These are phyloP conservation scores for Caenorhabditis angaria DNA, from an alignment of 2,888 invertebrate species.

Conservation along the genomic window DNA sequence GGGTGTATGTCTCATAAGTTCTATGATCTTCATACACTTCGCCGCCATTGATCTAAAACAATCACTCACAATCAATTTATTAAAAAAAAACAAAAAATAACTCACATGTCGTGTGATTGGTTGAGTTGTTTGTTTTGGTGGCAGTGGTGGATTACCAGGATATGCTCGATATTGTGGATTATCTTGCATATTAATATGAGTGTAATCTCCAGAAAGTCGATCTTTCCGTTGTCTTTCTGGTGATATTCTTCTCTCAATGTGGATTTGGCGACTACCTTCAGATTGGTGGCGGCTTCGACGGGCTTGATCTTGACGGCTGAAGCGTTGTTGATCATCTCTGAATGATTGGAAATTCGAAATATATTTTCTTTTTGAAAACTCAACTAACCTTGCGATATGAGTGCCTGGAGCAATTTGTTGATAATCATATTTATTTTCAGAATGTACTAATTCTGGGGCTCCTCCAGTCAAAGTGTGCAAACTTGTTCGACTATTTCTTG, in stretches of 20 bases:
- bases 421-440: slow-evolving; percentile 45
- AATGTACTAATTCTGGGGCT: slow-evolving; percentile 41
- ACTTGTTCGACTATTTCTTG: slow-evolving; percentile 30
- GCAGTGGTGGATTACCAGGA: slow-evolving; percentile 17
- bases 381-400: slow-evolving; percentile 8
- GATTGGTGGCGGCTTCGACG: slow-evolving; percentile 35
- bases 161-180: slow-evolving; percentile 28
- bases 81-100: background rate
- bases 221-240: slow-evolving; percentile 39
- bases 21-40: slow-evolving; percentile 35
- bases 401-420: slow-evolving; percentile 20
- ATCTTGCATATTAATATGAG: slow-evolving; percentile 33
- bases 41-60: slow-evolving; percentile 20
- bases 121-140: slow-evolving; percentile 10
- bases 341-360: background rate
- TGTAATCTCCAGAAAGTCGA: slow-evolving; percentile 11
- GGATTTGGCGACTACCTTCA: slow-evolving; percentile 30
- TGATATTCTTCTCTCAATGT: slow-evolving; percentile 35
- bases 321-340: background rate
- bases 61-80: background rate
- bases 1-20: slow-evolving; percentile 34
- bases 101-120: slow-evolving; percentile 24
- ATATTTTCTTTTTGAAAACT: background rate
- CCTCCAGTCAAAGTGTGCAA: slow-evolving; percentile 28
- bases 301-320: slow-evolving; percentile 18